Base-by-base conservation (phyloP, 2,888 invertebrate genomes). In the Epistrophe eligans region DNA sequence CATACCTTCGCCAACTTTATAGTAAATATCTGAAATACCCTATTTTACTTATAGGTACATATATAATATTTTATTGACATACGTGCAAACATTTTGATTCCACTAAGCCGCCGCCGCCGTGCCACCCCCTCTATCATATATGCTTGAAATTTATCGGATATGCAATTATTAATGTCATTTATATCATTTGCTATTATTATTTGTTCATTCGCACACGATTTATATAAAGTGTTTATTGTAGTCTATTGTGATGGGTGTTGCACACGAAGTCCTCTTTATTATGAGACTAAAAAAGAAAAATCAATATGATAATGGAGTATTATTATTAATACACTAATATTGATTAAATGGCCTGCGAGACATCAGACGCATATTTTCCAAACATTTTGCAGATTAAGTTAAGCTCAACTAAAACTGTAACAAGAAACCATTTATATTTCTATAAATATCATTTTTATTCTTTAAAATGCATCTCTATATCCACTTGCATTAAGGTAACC, bases 171-270 rank as follows among this genome's bases (percentile, higher is more conserved):
- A 52, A 32, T 73, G 77, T 72, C 79, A 67, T 79, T 83, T 58
- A 60, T 45, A 74, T 74, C 83, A 70, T 62, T 35, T 64, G 62
- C 38, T 70, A 43, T 70, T 43, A 79, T 84, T 84, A 74, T 79
- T 79, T 84, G 48, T 28, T 43, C 79, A 71, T 84, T 84, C 28
- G 62, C 83, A 84, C 79, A 74, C 70, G 19, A 84, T 84, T 58
- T 35, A 19, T 19, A 1, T 35, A 11, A 72, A 52, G 82, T 82
- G 82, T 66, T 77, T 77, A 82, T 77, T 72, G 28, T 2, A 28
- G 24, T 38, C 38, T 38, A 38, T 40, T 35, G 50, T 28, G 10
- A 62, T 43, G 62, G 24, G 43, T 8, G 9, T 62, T 62, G 1
- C 28, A 43, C 62, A 62, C 62, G 62, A 43, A 62, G 38, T 38